A percentile compares a stretch with the other conserved stretches of the same genome.
phyloP scores from a whole-genome alignment of 2,797 vertebrate genomes.

The Spinibarbus caldwelli region DNA sequence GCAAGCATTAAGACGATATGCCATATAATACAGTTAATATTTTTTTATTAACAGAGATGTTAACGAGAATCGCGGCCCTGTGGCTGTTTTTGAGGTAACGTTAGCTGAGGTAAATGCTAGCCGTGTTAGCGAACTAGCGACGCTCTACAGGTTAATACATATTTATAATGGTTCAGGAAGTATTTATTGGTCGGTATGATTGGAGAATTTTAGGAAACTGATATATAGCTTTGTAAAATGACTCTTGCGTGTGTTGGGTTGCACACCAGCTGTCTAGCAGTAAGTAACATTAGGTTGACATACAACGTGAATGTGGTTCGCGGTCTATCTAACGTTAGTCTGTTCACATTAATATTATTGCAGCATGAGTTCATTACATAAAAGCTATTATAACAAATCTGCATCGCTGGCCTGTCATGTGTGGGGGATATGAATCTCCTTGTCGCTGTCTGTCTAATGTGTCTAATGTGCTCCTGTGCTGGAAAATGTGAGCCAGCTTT shows the following conservation, averaged over 20 bases:
- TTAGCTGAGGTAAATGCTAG: constrained; percentile 28
- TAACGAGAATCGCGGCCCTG: constrained; percentile 23
- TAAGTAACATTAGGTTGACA: not conserved
- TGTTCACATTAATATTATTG: not conserved
- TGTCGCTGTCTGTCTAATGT: not conserved
- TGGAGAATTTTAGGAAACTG: not conserved
- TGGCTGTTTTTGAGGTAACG: constrained; percentile 22
- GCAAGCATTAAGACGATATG: not conserved
- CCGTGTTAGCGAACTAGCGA: constrained; percentile 8
- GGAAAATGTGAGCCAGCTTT: constrained; percentile 9
- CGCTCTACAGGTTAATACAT: not conserved
- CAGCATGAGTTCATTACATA: not conserved
- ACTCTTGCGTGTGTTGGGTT: not conserved
- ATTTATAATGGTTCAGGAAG: not conserved
- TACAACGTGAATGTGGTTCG: constrained; percentile 5
- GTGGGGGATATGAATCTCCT: not conserved
- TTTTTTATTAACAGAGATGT: not conserved
- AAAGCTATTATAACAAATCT: not conserved
- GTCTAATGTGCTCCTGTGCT: constrained; percentile 10
- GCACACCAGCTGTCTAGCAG: not conserved
- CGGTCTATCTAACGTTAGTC: too few species aligned
- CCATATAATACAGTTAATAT: not conserved
- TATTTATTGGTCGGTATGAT: not conserved
- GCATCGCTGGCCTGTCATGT: not conserved
- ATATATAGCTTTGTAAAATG: not conserved